A percentile compares a stretch with the other conserved stretches of the same genome.
phyloP scores from a whole-genome alignment of 2,888 invertebrate genomes.

The Phragmatobia fuliginosa region DNA sequence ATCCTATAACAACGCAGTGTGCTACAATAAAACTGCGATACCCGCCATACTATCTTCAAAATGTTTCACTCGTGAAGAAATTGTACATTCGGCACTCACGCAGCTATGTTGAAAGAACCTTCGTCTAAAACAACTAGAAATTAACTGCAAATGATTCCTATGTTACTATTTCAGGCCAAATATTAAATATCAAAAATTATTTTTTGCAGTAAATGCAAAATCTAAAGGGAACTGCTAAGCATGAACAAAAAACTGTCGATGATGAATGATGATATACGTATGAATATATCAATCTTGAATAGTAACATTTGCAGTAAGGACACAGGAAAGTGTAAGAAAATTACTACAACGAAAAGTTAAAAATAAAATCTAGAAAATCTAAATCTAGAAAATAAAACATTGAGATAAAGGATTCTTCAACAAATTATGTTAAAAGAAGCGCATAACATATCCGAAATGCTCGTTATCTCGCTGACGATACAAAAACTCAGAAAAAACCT shows the following conservation, averaged over 20 bases:
- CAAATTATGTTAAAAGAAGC: slow-evolving; percentile 62
- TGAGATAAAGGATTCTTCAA: slow-evolving; percentile 51
- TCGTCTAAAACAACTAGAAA: background rate
- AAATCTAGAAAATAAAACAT: slow-evolving; percentile 30
- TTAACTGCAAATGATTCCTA: no score
- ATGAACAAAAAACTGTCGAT: background rate
- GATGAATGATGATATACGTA: background rate
- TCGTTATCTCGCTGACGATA: slow-evolving; percentile 75
- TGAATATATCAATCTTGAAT: no score
- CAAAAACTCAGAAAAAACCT: slow-evolving; percentile 69
- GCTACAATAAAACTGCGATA: slow-evolving; percentile 37
- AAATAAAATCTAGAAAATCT: background rate
- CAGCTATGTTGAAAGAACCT: background rate
- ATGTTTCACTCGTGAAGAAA: slow-evolving; percentile 11
- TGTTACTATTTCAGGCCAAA: background rate
- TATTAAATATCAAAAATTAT: background rate
- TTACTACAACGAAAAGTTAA: background rate
- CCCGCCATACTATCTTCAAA: slow-evolving; percentile 34
- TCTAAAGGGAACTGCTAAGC: background rate
- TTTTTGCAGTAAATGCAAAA: no score
- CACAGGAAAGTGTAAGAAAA: background rate
- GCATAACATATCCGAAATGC: slow-evolving; percentile 53
- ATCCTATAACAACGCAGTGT: slow-evolving; percentile 43
- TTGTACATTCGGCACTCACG: slow-evolving; percentile 24
- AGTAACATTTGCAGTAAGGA: background rate